Conservation (phyloP, 2,113 vertebrate species). For the Chitala chitala region DNA sequence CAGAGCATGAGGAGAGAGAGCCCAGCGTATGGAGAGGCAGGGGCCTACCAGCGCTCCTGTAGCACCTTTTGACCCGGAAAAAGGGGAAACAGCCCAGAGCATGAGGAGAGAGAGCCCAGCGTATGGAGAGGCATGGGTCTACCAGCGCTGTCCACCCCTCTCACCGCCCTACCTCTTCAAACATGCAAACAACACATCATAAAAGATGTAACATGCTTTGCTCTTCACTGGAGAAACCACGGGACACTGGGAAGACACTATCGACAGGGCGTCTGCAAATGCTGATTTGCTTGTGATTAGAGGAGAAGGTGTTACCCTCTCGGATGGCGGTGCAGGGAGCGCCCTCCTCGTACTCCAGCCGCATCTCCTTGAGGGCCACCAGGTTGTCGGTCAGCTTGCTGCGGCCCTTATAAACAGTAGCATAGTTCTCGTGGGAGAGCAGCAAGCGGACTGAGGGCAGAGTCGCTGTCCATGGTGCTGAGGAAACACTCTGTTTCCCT, state of each 20-base stretch:
- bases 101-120: background rate
- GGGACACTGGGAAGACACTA: no score
- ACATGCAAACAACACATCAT: no score
- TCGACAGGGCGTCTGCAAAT: background rate
- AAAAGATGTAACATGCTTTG: no score
- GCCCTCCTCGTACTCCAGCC: slow-evolving; percentile 89
- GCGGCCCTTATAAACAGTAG: slow-evolving; percentile 90
- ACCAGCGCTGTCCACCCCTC: background rate
- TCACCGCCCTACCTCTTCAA: background rate
- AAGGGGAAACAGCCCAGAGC: background rate
- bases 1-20: no score
- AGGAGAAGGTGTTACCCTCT: slow-evolving; percentile 68
- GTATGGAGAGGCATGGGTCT: background rate
- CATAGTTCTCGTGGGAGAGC: slow-evolving; percentile 80
- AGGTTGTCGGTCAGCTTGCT: slow-evolving; percentile 94
- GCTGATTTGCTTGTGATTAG: background rate
- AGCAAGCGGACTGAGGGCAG: background rate
- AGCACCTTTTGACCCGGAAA: no score
- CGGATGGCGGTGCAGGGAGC: no score
- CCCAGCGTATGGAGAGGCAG: no score
- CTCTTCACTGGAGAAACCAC: no score
- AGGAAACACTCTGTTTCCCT: background rate
- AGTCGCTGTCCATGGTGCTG: background rate
- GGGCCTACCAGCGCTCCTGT: no score
- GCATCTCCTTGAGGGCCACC: slow-evolving; percentile 89